Evolutionary conservation across 2,888 invertebrate species (phyloP).

Genomic region (Euspilapteryx auroguttella): DNA sequence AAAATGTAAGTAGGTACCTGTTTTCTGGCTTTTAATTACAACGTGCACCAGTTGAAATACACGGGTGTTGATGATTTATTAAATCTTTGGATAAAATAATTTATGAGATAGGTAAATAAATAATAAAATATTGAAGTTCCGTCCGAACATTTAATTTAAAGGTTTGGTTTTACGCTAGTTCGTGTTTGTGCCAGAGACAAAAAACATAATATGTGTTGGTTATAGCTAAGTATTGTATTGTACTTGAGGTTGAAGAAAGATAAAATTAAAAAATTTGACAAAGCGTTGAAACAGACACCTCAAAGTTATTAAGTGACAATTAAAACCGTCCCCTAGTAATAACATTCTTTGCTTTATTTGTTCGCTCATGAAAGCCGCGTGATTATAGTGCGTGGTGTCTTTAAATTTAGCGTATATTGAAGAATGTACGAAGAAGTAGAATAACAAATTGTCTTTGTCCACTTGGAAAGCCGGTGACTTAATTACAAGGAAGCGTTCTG

Average conservation of each 20-base stretch:
- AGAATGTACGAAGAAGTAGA: slow-evolving; percentile 22
- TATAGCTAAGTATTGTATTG: no score
- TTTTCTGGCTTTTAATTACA: slow-evolving; percentile 52
- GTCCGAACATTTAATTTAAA: no score
- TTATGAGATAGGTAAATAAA: no score
- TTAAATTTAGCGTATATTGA: slow-evolving; percentile 19
- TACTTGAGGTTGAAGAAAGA: no score
- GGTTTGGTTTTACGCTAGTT: no score
- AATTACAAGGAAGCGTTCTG: slow-evolving; percentile 27
- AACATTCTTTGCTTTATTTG: slow-evolving; percentile 54
- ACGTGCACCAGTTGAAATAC: slow-evolving; percentile 25
- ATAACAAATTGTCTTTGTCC: slow-evolving; percentile 24
- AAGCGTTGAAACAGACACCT: slow-evolving; percentile 53
- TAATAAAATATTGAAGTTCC: no score
- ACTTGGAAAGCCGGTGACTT: slow-evolving; percentile 23
- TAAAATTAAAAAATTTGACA: slow-evolving; percentile 17
- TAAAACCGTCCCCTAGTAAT: slow-evolving; percentile 37
- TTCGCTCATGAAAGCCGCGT: slow-evolving; percentile 30
- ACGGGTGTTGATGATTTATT: slow-evolving; percentile 40
- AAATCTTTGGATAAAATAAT: slow-evolving; percentile 11
- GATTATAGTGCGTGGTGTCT: slow-evolving; percentile 36
- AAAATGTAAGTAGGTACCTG: slow-evolving; percentile 40
- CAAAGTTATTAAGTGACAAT: slow-evolving; percentile 40
- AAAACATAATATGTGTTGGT: no score
- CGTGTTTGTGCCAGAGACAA: no score